Evolutionary conservation across 2,888 invertebrate genomes (phyloP), one percentile per base, ranked within the genome.

Genomic region (Danaus chrysippus): DNA sequence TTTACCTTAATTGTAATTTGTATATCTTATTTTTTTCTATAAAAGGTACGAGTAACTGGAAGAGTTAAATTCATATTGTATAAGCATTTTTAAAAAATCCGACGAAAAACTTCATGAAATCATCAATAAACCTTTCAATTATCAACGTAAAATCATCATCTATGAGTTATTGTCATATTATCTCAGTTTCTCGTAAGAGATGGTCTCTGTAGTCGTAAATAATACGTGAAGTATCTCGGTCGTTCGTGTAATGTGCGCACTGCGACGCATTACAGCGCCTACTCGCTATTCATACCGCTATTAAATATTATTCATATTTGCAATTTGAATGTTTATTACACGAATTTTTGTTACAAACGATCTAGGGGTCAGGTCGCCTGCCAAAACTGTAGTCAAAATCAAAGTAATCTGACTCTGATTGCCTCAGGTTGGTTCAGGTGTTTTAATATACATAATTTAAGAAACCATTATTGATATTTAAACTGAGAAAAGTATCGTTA

Each of bases 201-300:
- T 63, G 62, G 68, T 12, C 44, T 10, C 52, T 54, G 46, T 66
- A 62, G 76, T 80, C 77, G 76, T 78, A 78, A 76, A 75, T 75
- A 78, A 76, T 68, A 72, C 71, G 71, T 80, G 78, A 55, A 69
- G 71, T 69, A 69, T 69, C 69, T 69, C 60, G 66, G 68, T 69
- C 69, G 69, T 69, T 63, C 61, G 68, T 66, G 69, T 69, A 69
- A 69, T 66, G 69, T 69, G 68, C 68, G 74, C 79, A 78, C 79
- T 79, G 76, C 76, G 76, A 83, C 78, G 72, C 80, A 79, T 83
- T 86, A 81, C 82, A 76, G 71, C 68, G 76, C 73, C 81, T 85
- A 82, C 85, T 84, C 83, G 77, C 73, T 78, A 79, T 83, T 83
- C 80, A 81, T 74, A 71, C 69, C 72, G 71, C 79, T 73, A 74